These are phyloP conservation scores for Carollia perspicillata DNA, from an alignment of 2,113 vertebrate genomes.

Conservation along the genomic window DNA sequence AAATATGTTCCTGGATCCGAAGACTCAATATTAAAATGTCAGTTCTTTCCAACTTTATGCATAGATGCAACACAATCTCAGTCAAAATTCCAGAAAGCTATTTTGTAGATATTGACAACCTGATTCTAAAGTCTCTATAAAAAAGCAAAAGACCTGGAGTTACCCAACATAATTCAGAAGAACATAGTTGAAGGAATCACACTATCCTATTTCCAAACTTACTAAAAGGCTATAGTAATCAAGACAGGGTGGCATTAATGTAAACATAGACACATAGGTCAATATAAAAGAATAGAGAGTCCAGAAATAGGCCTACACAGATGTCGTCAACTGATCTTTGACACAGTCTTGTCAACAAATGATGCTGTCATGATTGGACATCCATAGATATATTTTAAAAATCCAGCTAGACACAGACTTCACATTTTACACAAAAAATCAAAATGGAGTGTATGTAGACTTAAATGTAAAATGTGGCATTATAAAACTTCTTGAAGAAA, in stretches of 20 bases:
- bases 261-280: not conserved
- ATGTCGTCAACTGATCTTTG: not conserved
- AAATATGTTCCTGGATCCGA: not conserved
- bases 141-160: not conserved
- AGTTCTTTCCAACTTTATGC: not conserved
- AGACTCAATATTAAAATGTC: slow-evolving; percentile 7
- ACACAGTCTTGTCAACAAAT: not conserved
- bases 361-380: not conserved
- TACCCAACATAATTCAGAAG: not conserved
- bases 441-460: not conserved
- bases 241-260: not conserved
- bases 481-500: slow-evolving; percentile 14
- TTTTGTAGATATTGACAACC: not conserved
- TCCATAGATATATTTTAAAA: not conserved
- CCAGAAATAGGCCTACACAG: not conserved
- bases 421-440: not conserved
- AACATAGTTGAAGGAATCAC: not conserved
- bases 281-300: not conserved
- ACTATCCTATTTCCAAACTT: not conserved
- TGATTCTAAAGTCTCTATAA: not conserved
- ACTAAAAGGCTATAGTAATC: not conserved
- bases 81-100: not conserved
- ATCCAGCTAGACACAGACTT: not conserved
- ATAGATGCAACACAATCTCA: not conserved
- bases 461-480: slow-evolving; percentile 3